Conservation (phyloP, 2,797 vertebrate genomes). For the Fundulus diaphanus region DNA sequence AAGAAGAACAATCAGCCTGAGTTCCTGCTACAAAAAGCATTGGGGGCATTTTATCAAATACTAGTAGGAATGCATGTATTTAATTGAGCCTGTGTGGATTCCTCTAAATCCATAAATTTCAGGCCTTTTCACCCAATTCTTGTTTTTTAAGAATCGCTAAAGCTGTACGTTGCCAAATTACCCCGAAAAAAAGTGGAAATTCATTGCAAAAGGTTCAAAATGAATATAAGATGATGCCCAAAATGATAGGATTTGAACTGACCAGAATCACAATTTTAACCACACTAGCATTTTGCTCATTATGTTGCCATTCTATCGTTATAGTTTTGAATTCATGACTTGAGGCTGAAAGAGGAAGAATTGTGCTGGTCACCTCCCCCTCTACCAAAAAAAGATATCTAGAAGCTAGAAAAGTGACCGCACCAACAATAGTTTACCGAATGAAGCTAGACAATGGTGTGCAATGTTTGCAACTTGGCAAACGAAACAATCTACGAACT, state of each 20-base stretch:
- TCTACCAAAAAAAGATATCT: background rate
- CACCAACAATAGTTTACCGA: slow-evolving; percentile 2
- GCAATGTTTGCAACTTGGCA: background rate
- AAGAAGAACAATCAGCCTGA: background rate
- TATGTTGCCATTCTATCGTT: background rate
- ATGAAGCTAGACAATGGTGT: slow-evolving; percentile 8
- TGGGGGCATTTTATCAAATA: background rate
- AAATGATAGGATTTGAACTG: background rate
- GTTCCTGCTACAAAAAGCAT: background rate
- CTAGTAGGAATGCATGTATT: background rate
- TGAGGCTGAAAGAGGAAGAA: background rate
- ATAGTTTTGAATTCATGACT: background rate
- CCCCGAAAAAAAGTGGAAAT: background rate
- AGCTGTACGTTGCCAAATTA: background rate
- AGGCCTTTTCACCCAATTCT: background rate
- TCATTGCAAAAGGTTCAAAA: background rate
- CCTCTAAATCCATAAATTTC: background rate
- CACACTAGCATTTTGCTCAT: background rate
- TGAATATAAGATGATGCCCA: background rate
- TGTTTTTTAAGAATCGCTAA: background rate
- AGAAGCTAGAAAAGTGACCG: background rate
- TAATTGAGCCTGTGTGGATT: background rate
- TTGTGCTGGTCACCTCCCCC: background rate
- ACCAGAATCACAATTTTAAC: background rate
- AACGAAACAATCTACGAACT: background rate